Percentiles rank a stretch among this genome's conserved stretches.
Evolutionary conservation across 2,797 vertebrate genomes (phyloP).

Genomic region (Agapornis canus): DNA sequence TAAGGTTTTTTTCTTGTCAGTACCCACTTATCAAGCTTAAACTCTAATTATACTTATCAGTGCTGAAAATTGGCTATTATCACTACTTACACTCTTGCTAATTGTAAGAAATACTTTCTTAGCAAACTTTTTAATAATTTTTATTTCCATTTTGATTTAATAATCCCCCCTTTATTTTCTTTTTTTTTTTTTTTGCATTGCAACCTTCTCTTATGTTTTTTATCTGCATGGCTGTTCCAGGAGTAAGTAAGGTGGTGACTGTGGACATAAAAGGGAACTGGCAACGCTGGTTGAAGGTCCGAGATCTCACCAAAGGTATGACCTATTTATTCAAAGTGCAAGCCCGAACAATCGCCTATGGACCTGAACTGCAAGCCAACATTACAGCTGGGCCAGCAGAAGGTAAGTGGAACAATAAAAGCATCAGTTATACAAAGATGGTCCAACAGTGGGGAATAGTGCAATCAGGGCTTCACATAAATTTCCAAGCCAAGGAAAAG

Average conservation of each 20-base stretch:
- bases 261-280: conserved; percentile 92
- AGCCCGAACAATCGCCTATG: conserved; percentile 89
- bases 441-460: not conserved
- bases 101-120: conserved; percentile 68
- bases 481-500: not conserved
- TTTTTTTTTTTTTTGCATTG: not conserved
- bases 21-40: conserved; percentile 69
- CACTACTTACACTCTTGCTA: conserved; percentile 59
- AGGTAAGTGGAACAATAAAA: conserved; percentile 76
- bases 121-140: conserved; percentile 43
- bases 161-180: not conserved
- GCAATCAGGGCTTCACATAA: not conserved
- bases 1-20: conserved; percentile 59
- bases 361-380: conserved; percentile 86
- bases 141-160: not conserved
- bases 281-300: conserved; percentile 94
- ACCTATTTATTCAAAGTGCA: conserved; percentile 91
- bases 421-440: not conserved
- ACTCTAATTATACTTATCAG: conserved; percentile 75
- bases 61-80: conserved; percentile 72
- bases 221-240: conserved; percentile 56
- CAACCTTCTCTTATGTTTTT: not conserved
- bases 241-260: conserved; percentile 94
- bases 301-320: conserved; percentile 88
- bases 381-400: conserved; percentile 89